Conservation (phyloP, 2,888 invertebrate species). For the Stictocephala bisonia region DNA sequence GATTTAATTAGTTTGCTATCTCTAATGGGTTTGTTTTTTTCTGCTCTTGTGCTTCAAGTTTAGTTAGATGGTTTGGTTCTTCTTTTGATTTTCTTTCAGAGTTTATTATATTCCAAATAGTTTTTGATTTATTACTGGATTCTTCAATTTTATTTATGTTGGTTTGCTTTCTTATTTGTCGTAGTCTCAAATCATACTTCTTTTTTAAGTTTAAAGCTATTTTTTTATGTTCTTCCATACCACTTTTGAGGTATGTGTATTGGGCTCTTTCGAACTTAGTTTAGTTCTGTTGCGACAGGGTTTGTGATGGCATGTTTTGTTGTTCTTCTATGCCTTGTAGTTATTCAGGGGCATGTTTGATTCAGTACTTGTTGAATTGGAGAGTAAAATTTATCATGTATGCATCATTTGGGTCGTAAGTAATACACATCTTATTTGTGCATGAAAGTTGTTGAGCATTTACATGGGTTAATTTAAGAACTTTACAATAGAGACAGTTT, state of each 20-base stretch:
- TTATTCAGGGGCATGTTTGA: background rate
- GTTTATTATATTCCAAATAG: background rate
- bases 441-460: no score
- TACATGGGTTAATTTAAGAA: no score
- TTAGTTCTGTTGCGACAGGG: background rate
- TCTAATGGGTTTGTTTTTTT: background rate
- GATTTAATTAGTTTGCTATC: background rate
- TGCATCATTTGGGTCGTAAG: background rate
- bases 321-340: background rate
- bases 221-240: background rate
- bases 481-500: no score
- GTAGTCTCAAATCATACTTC: background rate
- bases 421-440: background rate
- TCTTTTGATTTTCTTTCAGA: background rate
- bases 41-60: background rate
- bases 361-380: background rate
- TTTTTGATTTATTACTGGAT: background rate
- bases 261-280: background rate
- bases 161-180: background rate
- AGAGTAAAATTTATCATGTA: background rate
- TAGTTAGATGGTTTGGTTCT: background rate
- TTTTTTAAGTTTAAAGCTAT: background rate
- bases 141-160: background rate
- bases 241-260: background rate
- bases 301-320: background rate